These are phyloP conservation scores for Dromius quadrimaculatus DNA, from an alignment of 2,888 invertebrate genomes.

Conservation along the genomic window DNA sequence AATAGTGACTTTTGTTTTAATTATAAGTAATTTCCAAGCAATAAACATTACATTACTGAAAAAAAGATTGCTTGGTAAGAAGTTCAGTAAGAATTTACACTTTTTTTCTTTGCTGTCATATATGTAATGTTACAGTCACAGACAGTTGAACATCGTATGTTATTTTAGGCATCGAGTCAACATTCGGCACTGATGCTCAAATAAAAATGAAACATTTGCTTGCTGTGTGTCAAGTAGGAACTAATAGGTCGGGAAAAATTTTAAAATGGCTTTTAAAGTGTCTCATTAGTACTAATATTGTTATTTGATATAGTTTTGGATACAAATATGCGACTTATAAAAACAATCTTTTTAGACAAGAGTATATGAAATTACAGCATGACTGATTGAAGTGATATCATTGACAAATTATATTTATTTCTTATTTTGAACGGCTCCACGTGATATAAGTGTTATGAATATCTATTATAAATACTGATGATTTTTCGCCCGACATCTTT, in stretches of 20 bases:
- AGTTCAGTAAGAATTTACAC: not conserved
- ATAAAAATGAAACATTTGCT: conserved; percentile 42
- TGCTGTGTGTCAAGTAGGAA: conserved; percentile 7
- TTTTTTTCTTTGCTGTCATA: conserved; percentile 10
- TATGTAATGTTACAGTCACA: conserved; percentile 18
- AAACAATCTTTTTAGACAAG: no score
- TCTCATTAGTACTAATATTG: conserved; percentile 41
- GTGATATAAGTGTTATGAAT: no score
- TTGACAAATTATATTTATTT: no score
- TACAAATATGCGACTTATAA: not conserved
- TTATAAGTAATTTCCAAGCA: no score
- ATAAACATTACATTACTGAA: no score
- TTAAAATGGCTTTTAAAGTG: conserved; percentile 43
- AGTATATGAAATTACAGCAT: no score
- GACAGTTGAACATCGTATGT: conserved; percentile 34
- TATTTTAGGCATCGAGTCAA: conserved; percentile 27
- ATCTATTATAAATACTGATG: no score
- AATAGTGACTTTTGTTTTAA: no score
- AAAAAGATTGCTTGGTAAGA: not conserved
- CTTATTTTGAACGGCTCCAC: no score
- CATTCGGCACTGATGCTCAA: conserved; percentile 20
- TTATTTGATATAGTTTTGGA: conserved; percentile 16
- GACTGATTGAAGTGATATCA: no score
- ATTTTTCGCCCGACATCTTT: no score
- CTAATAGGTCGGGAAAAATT: conserved; percentile 31